These are phyloP conservation scores for Apotomis turbidana DNA, from an alignment of 2,888 invertebrate species.

Conservation along the genomic window DNA sequence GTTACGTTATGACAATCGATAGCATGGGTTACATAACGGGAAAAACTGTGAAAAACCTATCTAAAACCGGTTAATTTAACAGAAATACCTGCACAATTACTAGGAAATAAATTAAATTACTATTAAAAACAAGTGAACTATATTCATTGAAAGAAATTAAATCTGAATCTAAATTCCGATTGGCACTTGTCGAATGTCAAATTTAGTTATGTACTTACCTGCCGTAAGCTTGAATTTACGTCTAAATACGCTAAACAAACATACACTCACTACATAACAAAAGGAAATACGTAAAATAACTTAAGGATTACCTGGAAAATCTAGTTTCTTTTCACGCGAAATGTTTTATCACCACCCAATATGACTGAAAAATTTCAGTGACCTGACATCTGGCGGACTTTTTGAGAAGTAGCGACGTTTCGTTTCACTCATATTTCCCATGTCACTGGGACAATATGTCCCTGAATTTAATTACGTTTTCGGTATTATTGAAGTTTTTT, in stretches of 20 bases:
- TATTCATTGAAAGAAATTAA: constrained; percentile 8
- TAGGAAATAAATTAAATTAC: not conserved
- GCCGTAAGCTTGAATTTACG: not conserved
- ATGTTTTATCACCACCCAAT: constrained; percentile 52
- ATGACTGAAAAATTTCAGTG: constrained; percentile 52
- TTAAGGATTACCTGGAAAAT: constrained; percentile 54
- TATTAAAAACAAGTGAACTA: constrained; percentile 15
- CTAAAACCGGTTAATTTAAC: not conserved
- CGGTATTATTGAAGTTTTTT: too few species aligned
- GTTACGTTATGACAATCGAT: constrained; percentile 55
- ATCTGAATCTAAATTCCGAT: constrained; percentile 14
- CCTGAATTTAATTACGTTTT: too few species aligned
- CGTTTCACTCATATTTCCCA: constrained; percentile 45
- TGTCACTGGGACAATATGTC: not conserved
- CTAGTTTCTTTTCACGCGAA: constrained; percentile 48
- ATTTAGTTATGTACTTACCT: constrained; percentile 41
- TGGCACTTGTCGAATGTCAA: constrained; percentile 39
- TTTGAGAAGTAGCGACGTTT: constrained; percentile 46
- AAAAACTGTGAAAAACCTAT: constrained; percentile 38
- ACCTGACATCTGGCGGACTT: constrained; percentile 52
- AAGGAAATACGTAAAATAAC: constrained; percentile 5
- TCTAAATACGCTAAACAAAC: constrained; percentile 34
- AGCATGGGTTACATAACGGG: constrained; percentile 66
- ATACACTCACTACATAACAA: constrained; percentile 31
- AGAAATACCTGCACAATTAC: not conserved